phyloP scores from a whole-genome alignment of 1,140 invertebrate genomes.

The Pogonomyrmex barbatus region DNA sequence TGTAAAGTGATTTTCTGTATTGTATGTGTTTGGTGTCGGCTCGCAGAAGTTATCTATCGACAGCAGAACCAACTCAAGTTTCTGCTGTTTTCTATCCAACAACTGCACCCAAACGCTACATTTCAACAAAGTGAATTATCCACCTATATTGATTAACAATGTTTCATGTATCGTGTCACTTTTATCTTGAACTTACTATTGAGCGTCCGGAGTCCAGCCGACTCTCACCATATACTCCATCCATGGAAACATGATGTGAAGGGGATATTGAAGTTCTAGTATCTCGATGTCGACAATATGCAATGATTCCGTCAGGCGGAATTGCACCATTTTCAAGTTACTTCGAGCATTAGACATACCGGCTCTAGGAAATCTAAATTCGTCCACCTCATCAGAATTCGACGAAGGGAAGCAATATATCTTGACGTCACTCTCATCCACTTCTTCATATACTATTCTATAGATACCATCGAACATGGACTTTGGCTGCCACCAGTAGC shows the following conservation, averaged over 20 bases:
- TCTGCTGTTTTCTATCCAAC: constrained; percentile 94
- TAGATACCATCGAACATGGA: constrained; percentile 90
- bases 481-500: constrained; percentile 98
- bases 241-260: constrained; percentile 94
- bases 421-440: constrained; percentile 97
- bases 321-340: constrained; percentile 95
- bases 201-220: constrained; percentile 96
- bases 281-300: constrained; percentile 89
- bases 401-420: constrained; percentile 95
- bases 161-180: not conserved
- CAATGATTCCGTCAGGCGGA: constrained; percentile 89
- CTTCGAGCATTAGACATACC: constrained; percentile 96
- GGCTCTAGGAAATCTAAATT: constrained; percentile 96
- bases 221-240: constrained; percentile 97
- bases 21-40: constrained; percentile 87
- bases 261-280: constrained; percentile 90
- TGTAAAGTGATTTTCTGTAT: constrained; percentile 85
- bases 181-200: constrained; percentile 89
- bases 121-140: constrained; percentile 41
- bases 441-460: constrained; percentile 97
- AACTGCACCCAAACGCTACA: constrained; percentile 96
- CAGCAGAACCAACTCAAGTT: constrained; percentile 91
- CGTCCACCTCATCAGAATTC: constrained; percentile 92
- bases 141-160: not conserved
- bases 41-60: constrained; percentile 91